Evolutionary conservation across 2,797 vertebrate genomes (phyloP).

Genomic region (Loriculus beryllinus): DNA sequence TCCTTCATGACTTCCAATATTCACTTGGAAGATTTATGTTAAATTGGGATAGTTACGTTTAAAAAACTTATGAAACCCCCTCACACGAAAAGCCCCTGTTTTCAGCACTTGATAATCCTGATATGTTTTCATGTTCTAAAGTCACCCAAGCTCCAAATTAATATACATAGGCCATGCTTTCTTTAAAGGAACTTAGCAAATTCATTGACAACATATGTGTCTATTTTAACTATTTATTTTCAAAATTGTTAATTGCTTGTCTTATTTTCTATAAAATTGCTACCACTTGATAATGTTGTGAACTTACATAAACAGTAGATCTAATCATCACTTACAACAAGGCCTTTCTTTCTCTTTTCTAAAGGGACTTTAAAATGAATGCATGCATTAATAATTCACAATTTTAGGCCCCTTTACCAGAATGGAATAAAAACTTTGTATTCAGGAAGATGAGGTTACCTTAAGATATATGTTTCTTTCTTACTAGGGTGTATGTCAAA

Average conservation of each 20-base stretch:
- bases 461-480: neutral
- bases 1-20: neutral
- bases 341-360: neutral
- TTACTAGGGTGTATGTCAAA: neutral
- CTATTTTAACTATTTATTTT: neutral
- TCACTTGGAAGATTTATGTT: neutral
- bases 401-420: neutral
- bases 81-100: neutral
- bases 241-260: neutral
- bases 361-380: conserved; percentile 13
- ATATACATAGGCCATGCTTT: neutral
- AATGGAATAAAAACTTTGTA: conserved; percentile 31
- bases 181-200: neutral
- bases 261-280: neutral
- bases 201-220: neutral
- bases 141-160: neutral
- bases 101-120: neutral
- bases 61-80: neutral
- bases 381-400: conserved; percentile 3
- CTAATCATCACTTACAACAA: conserved; percentile 16
- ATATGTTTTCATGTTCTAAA: neutral
- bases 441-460: neutral
- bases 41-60: neutral
- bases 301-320: neutral
- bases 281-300: neutral